Evolutionary conservation across 2,888 invertebrate genomes (phyloP), one percentile per base, ranked within the genome.

Genomic region (Amblyjoppa proteus): DNA sequence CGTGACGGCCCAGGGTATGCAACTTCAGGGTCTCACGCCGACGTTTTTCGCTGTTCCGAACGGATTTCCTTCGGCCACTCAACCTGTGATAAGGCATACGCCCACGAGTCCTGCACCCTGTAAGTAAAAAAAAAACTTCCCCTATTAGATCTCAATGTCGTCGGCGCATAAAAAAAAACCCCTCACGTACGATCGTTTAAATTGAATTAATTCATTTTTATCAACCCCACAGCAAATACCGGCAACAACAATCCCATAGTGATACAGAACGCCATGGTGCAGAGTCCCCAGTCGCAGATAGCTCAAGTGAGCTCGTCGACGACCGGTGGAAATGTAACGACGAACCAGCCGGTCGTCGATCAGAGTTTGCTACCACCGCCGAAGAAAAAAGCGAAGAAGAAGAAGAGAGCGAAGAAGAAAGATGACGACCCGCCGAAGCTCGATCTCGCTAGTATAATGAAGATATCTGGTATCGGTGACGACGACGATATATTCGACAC

Each of bases 391-490:
- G 93, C 94, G 2, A 95, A 95, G 90, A 96, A 96, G 90, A 95
- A 95, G 91, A 95, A 95, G 85, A 95, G 95, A 88, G 94, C 95
- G 73, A 95, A 95, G 89, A 95, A 95, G 84, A 94, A 95, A 87
- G 95, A 95, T 41, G 95, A 95, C 49, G 94, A 94, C 58, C 91
- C 92, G 77, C 94, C 95, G 53, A 96, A 96, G 91, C 93, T 97
- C 77, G 97, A 97, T 93, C 95, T 97, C 89, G 96, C 96, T 76
- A 96, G 96, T 93, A 96, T 97, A 56, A 97, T 97, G 96, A 97
- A 97, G 93, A 94, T 97, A 84, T 96, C 97, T 71, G 96, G 97
- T 81, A 96, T 96, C 86, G 96, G 96, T 75, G 97, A 96, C 87
- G 96, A 96, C 86, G 97, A 97, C 87, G 96, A 95, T 87, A 95